Base-by-base conservation (phyloP, 2,797 vertebrate genomes). In the Cygnus olor region DNA sequence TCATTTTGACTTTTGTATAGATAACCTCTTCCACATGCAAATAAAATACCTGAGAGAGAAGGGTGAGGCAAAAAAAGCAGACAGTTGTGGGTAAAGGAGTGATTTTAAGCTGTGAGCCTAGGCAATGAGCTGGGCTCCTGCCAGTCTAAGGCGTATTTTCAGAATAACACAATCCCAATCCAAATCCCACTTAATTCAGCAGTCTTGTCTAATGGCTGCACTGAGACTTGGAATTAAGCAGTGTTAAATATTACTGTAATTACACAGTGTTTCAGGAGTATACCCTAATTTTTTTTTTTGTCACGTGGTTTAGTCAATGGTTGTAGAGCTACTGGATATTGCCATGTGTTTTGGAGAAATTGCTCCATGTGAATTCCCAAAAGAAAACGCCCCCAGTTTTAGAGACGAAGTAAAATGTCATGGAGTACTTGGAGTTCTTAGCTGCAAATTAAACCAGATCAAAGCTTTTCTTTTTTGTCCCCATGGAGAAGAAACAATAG, bases 241-340 rank as follows among this genome's bases (percentile, higher is more conserved):
- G 0, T 11, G 24, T 2, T 49, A 63, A 58, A 1, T 0, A 5
- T 2, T 1, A 24, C 24, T 70, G 70, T 30, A 17, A 5, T 11
- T 63, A 57, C 56, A 68, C 12, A 53, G 47, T 49, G 49, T 51
- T 49, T 21, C 65, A 74, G 54, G n/a, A 51, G 83, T 57, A 72
- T 0, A 18, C 14, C 64, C 21, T 18, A 1, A 3, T 1, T 32
- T 65, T 86, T 63, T 63, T 21, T 47, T 34, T 28, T 53, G 51
- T 53, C 42, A 24, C 22, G 2, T 6, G 3, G 53, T 58, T 38
- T 58, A 27, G 73, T 2, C 4, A 11, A 60, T 68, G 83, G 76
- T 36, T 51, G 2, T 25, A 53, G 34, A 36, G 32, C 70, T 14
- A 5, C 40, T 25, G 30, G 32, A 12, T 13, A 34, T n/a, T 28